Evolutionary conservation across 2,888 invertebrate species (phyloP).

Genomic region (Glaucopsyche alexis): DNA sequence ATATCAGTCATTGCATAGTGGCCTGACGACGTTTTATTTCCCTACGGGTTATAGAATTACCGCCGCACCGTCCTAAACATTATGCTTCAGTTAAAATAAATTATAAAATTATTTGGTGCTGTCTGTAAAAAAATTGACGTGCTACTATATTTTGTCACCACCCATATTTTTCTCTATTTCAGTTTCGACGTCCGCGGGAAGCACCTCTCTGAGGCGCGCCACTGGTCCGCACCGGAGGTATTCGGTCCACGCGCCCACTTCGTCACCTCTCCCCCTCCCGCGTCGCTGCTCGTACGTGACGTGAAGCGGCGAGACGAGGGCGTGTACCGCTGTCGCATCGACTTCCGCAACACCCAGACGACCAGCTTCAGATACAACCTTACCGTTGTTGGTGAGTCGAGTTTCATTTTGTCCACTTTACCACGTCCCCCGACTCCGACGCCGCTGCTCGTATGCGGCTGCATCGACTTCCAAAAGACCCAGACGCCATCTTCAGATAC

Average conservation of each 20-base stretch:
- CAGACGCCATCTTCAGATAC: slow-evolving; percentile 93
- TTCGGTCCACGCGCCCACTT: slow-evolving; percentile 94
- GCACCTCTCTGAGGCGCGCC: slow-evolving; percentile 87
- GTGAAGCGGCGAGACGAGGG: slow-evolving; percentile 93
- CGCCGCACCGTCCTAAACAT: too few species aligned
- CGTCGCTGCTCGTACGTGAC: slow-evolving; percentile 86
- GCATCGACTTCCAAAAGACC: slow-evolving; percentile 93
- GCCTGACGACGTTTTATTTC: too few species aligned
- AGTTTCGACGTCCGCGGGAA: slow-evolving; percentile 94
- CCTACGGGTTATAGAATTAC: too few species aligned
- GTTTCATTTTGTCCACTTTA: background rate
- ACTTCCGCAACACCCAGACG: slow-evolving; percentile 94
- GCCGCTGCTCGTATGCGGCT: too few species aligned
- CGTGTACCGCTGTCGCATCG: slow-evolving; percentile 92
- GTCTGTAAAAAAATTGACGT: too few species aligned
- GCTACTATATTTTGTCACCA: background rate
- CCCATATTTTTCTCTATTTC: slow-evolving; percentile 56
- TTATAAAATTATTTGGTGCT: too few species aligned
- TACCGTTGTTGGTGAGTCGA: slow-evolving; percentile 90
- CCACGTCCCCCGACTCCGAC: too few species aligned
- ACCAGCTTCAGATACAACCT: slow-evolving; percentile 94
- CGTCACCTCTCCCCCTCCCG: slow-evolving; percentile 87
- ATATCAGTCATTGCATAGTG: too few species aligned
- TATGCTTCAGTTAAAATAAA: too few species aligned
- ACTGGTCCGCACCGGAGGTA: slow-evolving; percentile 91